phyloP scores from a whole-genome alignment of 2,797 vertebrate species.

The Lates japonicus region DNA sequence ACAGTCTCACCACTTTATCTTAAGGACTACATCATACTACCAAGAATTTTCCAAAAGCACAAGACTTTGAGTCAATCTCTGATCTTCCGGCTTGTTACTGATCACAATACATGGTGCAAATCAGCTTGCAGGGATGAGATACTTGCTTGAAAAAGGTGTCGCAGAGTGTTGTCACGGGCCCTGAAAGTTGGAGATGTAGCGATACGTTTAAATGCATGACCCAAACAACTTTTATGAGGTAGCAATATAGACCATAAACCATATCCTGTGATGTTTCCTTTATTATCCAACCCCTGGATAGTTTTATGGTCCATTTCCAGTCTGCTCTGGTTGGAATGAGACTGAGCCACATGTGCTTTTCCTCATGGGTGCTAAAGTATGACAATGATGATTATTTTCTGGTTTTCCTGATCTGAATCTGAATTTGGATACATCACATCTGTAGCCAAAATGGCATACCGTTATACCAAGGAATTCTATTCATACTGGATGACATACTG shows the following conservation, averaged over 20 bases:
- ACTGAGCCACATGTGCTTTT: too few relatives aligned
- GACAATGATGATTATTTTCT: too few relatives aligned
- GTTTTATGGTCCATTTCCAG: too few relatives aligned
- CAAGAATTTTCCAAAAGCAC: not conserved
- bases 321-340: too few relatives aligned
- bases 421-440: too few relatives aligned
- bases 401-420: too few relatives aligned
- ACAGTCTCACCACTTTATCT: conserved; percentile 3
- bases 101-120: not conserved
- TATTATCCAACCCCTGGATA: not conserved
- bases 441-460: too few relatives aligned
- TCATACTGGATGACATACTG: too few relatives aligned
- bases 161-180: too few relatives aligned
- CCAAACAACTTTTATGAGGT: not conserved
- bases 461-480: too few relatives aligned
- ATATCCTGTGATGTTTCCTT: not conserved
- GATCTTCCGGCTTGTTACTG: not conserved
- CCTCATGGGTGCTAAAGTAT: too few relatives aligned
- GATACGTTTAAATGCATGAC: not conserved
- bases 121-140: not conserved
- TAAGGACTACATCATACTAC: not conserved
- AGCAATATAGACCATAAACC: not conserved
- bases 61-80: not conserved
- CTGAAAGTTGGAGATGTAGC: not conserved
- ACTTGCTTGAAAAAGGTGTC: not conserved